phyloP scores from a whole-genome alignment of 2,888 invertebrate species.

The Lasius platythorax region DNA sequence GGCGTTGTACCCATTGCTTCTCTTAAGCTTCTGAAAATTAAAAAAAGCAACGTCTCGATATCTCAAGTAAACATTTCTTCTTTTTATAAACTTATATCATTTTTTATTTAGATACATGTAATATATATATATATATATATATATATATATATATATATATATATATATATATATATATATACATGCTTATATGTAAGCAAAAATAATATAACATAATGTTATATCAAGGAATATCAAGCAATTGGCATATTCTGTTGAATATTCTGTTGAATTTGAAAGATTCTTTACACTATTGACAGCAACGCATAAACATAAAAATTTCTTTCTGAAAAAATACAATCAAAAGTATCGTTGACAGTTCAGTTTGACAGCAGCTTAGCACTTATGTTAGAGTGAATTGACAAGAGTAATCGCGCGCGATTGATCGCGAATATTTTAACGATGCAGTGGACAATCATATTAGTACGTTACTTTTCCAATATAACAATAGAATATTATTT shows the following conservation, averaged over 20 bases:
- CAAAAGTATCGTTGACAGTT: background rate
- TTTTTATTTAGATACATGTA: background rate
- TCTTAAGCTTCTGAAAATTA: slow-evolving; percentile 58
- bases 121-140: background rate
- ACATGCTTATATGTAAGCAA: background rate
- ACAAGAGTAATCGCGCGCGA: background rate
- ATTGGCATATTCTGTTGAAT: background rate
- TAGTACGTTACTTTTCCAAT: background rate
- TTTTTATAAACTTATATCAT: background rate
- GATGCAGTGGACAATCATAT: background rate
- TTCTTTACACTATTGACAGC: background rate
- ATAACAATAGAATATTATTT: background rate
- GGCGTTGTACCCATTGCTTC: slow-evolving; percentile 92
- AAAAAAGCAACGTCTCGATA: background rate
- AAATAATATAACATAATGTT: background rate
- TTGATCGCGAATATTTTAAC: background rate
- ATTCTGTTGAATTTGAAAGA: background rate
- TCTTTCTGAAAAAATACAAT: background rate
- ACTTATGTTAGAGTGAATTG: background rate
- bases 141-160: background rate
- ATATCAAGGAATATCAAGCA: background rate
- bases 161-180: background rate
- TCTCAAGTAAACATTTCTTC: background rate
- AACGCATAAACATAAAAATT: slow-evolving; percentile 5
- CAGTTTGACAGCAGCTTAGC: background rate